Conservation (phyloP, 2,797 vertebrate species). For the Distichodus sexfasciatus region DNA sequence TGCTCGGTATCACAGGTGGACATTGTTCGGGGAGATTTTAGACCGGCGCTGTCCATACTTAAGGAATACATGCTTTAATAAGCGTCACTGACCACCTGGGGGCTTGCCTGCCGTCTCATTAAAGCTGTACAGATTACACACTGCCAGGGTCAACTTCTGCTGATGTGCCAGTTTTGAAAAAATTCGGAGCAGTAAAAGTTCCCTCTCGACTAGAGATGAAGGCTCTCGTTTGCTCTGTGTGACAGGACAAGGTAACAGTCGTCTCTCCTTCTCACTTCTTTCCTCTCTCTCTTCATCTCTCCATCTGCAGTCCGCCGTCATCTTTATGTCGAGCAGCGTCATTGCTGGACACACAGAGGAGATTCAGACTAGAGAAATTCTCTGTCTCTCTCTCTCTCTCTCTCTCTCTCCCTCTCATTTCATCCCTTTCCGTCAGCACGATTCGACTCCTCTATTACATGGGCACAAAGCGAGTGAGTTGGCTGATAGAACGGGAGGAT, state of each 20-base stretch:
- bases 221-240: slow-evolving; percentile 18
- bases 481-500: no score
- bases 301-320: slow-evolving; percentile 4
- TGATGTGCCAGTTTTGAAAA: slow-evolving; percentile 10
- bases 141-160: background rate
- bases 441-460: no score
- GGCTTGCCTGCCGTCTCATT: slow-evolving; percentile 1
- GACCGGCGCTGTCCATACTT: background rate
- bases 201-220: slow-evolving; percentile 19
- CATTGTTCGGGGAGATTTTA: background rate
- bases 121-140: background rate
- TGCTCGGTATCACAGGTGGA: background rate
- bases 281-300: no score
- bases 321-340: background rate
- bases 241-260: slow-evolving; percentile 27
- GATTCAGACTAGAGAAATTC: background rate
- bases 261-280: no score
- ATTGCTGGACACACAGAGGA: background rate
- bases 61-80: background rate
- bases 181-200: slow-evolving; percentile 8
- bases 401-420: slow-evolving; percentile 7
- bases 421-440: no score
- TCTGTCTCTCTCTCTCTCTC: background rate
- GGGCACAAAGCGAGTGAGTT: no score
- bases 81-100: background rate